Conservation (phyloP, 1,140 invertebrate genomes). For the Drosophila subobscura region DNA sequence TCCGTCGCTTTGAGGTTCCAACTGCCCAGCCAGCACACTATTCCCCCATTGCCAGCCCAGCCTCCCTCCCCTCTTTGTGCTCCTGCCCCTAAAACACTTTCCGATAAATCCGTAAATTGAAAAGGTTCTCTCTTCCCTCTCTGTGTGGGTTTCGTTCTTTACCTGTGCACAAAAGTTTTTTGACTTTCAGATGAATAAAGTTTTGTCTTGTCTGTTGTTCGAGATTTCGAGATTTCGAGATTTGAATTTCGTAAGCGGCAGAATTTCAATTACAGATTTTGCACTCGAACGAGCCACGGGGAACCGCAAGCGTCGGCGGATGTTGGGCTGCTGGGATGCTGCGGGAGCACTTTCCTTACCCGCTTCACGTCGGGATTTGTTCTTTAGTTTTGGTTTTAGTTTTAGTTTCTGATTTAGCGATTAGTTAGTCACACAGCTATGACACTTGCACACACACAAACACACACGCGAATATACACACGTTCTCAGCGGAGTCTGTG, state of each 20-base stretch:
- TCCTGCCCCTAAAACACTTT: constrained; percentile 4
- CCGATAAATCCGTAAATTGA: constrained; percentile 8
- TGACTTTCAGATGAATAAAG: constrained; percentile 62
- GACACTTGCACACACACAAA: constrained; percentile 26
- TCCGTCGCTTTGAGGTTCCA: no score
- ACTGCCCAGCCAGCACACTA: neutral
- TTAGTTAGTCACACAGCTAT: constrained; percentile 46
- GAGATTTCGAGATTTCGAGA: constrained; percentile 8
- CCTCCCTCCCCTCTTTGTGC: neutral
- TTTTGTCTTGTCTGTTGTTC: constrained; percentile 26
- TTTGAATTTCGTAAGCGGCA: constrained; percentile 56
- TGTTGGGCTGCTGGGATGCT: constrained; percentile 1
- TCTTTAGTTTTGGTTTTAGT: constrained; percentile 9
- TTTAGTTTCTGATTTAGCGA: constrained; percentile 29
- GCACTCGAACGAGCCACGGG: constrained; percentile 43
- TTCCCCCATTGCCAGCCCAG: no score
- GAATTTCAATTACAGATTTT: constrained; percentile 77
- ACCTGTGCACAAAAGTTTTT: constrained; percentile 60
- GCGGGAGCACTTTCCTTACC: constrained; percentile 3
- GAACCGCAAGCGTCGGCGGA: constrained; percentile 12
- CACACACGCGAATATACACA: constrained; percentile 17
- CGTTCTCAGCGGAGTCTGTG: constrained; percentile 31
- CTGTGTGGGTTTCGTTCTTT: constrained; percentile 19
- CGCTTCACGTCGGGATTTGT: no score
- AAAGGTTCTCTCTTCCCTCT: constrained; percentile 20